Conservation (phyloP, 2,888 invertebrate genomes). For the Odontomyia ornata region DNA sequence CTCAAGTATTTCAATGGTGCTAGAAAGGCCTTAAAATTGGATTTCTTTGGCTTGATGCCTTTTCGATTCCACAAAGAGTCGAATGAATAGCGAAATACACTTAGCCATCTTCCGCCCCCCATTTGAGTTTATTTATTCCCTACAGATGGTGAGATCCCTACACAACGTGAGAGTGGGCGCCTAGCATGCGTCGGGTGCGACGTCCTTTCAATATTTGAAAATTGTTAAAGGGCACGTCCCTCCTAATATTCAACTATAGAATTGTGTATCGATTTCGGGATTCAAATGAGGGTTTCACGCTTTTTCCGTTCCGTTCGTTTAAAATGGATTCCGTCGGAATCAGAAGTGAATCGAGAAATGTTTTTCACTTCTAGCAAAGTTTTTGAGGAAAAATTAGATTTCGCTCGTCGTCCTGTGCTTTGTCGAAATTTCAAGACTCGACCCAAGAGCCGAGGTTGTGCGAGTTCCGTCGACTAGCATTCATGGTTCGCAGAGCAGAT, state of each 20-base stretch:
- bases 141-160: no score
- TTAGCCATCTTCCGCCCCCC: neutral
- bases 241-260: neutral
- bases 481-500: neutral
- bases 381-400: constrained; percentile 5
- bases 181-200: neutral
- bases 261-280: neutral
- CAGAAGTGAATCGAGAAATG: neutral
- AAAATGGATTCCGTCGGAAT: neutral
- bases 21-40: constrained; percentile 6
- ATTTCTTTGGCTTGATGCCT: constrained; percentile 21
- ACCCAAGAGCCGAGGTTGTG: neutral
- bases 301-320: neutral
- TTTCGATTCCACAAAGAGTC: neutral
- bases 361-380: neutral
- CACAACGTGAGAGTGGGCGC: no score
- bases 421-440: no score
- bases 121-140: no score
- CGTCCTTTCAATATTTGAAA: neutral
- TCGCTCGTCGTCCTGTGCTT: neutral
- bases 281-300: constrained; percentile 15
- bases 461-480: neutral
- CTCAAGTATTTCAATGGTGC: neutral
- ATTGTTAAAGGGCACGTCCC: constrained; percentile 7
- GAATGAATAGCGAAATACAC: neutral